These are phyloP conservation scores for Agapostemon virescens DNA, from an alignment of 2,888 invertebrate genomes.

Conservation along the genomic window DNA sequence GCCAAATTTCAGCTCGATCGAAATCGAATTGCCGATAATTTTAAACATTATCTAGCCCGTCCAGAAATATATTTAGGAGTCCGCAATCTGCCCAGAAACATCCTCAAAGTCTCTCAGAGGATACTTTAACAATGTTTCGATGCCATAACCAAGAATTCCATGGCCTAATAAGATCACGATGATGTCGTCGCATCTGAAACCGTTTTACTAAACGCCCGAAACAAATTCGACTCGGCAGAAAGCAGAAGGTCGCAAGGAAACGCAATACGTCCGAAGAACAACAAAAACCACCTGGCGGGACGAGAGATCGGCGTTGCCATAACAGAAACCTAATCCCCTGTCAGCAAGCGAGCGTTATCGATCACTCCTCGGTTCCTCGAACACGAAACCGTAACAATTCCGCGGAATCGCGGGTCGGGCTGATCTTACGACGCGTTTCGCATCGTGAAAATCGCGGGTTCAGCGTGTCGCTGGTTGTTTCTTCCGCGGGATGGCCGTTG, in stretches of 20 bases:
- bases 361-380: slow-evolving; percentile 45
- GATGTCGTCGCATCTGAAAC: no score
- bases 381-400: slow-evolving; percentile 47
- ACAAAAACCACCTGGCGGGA: neutral
- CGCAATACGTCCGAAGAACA: neutral
- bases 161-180: neutral
- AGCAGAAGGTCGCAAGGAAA: neutral
- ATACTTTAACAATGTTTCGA: no score
- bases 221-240: no score
- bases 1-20: no score
- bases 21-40: no score
- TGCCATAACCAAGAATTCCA: no score
- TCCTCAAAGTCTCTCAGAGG: no score
- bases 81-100: no score
- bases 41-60: no score
- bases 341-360: neutral
- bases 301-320: neutral
- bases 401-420: slow-evolving; percentile 42
- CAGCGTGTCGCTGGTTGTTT: neutral
- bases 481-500: neutral
- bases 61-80: neutral
- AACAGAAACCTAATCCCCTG: neutral
- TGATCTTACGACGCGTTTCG: slow-evolving; percentile 20
- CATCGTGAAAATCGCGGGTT: slow-evolving; percentile 16
- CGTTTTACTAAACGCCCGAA: neutral